Evolutionary conservation across 2,888 invertebrate species (phyloP), one percentile per base, ranked within the genome.

Genomic region (Sycophila texana): DNA sequence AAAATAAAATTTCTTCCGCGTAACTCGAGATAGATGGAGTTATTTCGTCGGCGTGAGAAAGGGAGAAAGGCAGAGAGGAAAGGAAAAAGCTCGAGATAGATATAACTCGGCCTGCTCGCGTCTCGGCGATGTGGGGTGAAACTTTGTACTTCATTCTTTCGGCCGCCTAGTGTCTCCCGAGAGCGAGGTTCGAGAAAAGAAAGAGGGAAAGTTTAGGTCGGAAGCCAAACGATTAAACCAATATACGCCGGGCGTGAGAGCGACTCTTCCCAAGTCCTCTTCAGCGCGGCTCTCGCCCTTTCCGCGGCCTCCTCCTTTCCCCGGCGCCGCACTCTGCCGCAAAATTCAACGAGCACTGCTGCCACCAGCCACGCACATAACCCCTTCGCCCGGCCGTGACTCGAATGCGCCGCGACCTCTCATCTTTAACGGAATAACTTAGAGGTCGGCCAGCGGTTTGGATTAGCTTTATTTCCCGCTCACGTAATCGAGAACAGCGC

Each of bases 121-220:
- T 74, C 78, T 61, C 67, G 74, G 58, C 26, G 63, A 74, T 74
- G 68, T 60, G 55, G 53, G 63, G 66, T 63, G 65, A 74, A 80
- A 80, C 80, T 80, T 80, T 76, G 77, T 77, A 77, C 80, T 80
- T 77, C 68, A 20, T 73, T 77, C 80, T 72, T 68, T 14, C 53
- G 71, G 26, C 26, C 30, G 53, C 63, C 60, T 53, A 67, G n/a
- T 75, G 57, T 80, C 80, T 80, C 80, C 68, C 63, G 73, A 76
- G 76, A 76, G 73, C 14, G 51, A 26, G 47, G 30, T 49, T 13
- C 63, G 14, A 12, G 39, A 51, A 20, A 26, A 26, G 26, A 53
- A 65, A 74, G 71, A 63, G 71, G 79, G 66, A 60, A 79, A 77
- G 74, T 74, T 74, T 72, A 57, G 22, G 65, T 72, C 49, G 61